A percentile compares a stretch with the other conserved stretches of the same genome.
phyloP scores from a whole-genome alignment of 2,888 invertebrate genomes.

The Drosophila macrothrix region DNA sequence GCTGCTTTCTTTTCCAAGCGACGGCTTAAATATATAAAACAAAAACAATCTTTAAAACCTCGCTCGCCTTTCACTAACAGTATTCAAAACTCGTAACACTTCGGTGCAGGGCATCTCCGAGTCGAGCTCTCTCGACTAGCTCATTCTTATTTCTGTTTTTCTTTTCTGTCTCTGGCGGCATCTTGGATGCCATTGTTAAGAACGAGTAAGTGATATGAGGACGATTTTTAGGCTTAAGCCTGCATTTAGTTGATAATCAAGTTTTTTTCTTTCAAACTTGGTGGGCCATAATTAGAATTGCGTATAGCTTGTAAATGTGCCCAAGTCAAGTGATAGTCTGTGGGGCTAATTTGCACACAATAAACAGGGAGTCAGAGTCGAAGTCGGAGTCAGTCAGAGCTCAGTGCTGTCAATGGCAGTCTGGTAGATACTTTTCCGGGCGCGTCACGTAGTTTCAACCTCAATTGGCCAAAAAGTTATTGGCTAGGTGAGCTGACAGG shows the following conservation, averaged over 20 bases:
- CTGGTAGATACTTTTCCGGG: slow-evolving; percentile 44
- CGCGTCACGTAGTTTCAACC: slow-evolving; percentile 78
- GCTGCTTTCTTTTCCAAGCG: too few species aligned
- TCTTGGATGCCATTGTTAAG: slow-evolving; percentile 71
- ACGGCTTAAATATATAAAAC: too few species aligned
- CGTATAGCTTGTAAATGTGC: slow-evolving; percentile 9
- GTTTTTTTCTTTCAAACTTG: slow-evolving; percentile 62
- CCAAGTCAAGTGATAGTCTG: slow-evolving; percentile 14
- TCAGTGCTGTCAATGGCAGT: slow-evolving; percentile 28
- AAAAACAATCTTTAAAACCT: too few species aligned
- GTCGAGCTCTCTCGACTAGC: not conserved
- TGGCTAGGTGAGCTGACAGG: slow-evolving; percentile 54
- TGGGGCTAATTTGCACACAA: slow-evolving; percentile 64
- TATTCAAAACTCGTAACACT: not conserved
- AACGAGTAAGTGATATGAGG: slow-evolving; percentile 29
- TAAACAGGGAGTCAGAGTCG: slow-evolving; percentile 40
- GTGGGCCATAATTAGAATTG: slow-evolving; percentile 70
- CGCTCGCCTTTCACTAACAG: not conserved
- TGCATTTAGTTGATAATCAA: slow-evolving; percentile 67
- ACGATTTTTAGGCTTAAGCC: slow-evolving; percentile 66
- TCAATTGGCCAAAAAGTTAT: slow-evolving; percentile 80
- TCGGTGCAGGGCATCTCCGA: not conserved
- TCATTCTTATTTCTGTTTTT: slow-evolving; percentile 35
- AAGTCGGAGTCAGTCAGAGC: slow-evolving; percentile 42
- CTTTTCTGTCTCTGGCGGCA: slow-evolving; percentile 22